A percentile compares a stretch with the other conserved stretches of the same genome.
These are phyloP conservation scores for Drosophila subobscura DNA, from an alignment of 1,140 invertebrate species.

Conservation along the genomic window DNA sequence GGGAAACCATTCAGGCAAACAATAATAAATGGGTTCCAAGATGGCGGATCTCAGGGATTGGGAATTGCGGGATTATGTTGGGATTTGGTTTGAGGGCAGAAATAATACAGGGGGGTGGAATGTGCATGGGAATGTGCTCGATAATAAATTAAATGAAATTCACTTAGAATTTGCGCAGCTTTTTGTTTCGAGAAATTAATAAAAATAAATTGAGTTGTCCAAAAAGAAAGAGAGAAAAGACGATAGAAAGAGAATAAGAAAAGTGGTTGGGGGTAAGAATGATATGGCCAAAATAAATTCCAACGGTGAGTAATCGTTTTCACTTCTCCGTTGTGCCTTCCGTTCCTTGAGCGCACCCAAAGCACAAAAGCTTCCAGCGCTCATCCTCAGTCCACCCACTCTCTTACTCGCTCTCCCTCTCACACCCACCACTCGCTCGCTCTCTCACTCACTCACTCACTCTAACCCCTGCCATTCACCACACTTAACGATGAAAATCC, in stretches of 20 bases:
- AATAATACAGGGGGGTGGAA: background rate
- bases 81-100: background rate
- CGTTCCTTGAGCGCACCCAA: slow-evolving; percentile 49
- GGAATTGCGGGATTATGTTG: slow-evolving; percentile 36
- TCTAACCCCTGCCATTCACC: slow-evolving; percentile 54
- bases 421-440: slow-evolving; percentile 18
- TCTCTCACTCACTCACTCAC: slow-evolving; percentile 20
- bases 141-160: slow-evolving; percentile 84
- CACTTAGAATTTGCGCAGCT: slow-evolving; percentile 64
- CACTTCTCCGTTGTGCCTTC: background rate
- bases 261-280: slow-evolving; percentile 42
- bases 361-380: slow-evolving; percentile 45
- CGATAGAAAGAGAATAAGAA: background rate
- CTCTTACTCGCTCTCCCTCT: background rate
- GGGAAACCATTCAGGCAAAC: slow-evolving; percentile 64
- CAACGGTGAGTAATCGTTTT: slow-evolving; percentile 83
- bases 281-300: slow-evolving; percentile 83
- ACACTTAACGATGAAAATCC: slow-evolving; percentile 82
- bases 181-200: slow-evolving; percentile 75
- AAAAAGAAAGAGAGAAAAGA: slow-evolving; percentile 20
- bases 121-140: slow-evolving; percentile 52
- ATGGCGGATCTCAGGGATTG: slow-evolving; percentile 53
- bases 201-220: slow-evolving; percentile 84
- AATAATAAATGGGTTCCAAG: slow-evolving; percentile 74
- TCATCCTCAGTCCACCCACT: background rate